Conservation (phyloP, 2,113 vertebrate genomes). For the Osmerus mordax region DNA sequence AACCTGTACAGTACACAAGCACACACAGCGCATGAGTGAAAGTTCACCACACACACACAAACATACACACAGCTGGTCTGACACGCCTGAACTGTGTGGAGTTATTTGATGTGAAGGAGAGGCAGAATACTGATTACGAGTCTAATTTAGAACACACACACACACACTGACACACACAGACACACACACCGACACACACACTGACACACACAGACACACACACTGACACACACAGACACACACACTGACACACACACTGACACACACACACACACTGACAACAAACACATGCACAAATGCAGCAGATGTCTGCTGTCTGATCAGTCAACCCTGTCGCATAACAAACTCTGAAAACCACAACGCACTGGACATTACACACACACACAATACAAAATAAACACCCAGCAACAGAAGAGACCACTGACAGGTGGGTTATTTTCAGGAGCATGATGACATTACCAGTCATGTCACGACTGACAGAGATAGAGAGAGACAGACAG, state of each 20-base stretch:
- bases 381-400: neutral
- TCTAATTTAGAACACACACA: neutral
- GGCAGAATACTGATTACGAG: neutral
- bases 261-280: neutral
- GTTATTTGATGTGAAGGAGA: conserved; percentile 5
- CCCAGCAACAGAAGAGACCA: neutral
- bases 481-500: neutral
- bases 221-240: too few relatives aligned
- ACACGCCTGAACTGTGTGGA: neutral
- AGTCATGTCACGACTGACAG: neutral
- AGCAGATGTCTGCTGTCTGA: conserved; percentile 21
- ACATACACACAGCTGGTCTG: conserved; percentile 10
- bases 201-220: neutral
- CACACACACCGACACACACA: neutral
- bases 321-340: conserved; percentile 19
- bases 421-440: neutral
- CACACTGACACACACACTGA: too few relatives aligned
- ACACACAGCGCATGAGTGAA: neutral
- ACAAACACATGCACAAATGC: conserved; percentile 1
- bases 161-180: neutral
- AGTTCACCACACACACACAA: neutral
- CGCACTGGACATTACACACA: neutral
- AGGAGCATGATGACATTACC: conserved; percentile 1
- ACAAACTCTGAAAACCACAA: conserved; percentile 5
- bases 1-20: too few relatives aligned